A percentile compares a stretch with the other conserved stretches of the same genome.
Conservation (phyloP, 2,113 vertebrate species). For the Pterocles gutturalis region DNA sequence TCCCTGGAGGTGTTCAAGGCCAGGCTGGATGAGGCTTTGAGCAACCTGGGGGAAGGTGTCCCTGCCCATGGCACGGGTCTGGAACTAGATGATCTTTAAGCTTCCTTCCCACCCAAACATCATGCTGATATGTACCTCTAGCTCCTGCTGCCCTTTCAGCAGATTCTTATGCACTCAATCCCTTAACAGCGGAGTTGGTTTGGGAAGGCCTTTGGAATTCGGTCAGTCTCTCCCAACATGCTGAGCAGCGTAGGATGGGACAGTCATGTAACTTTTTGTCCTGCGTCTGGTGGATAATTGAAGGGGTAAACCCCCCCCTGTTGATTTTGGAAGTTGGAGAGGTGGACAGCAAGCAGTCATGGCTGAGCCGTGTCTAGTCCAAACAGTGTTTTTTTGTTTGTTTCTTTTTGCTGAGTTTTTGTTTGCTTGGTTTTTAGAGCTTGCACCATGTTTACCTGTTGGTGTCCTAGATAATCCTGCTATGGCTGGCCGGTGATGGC, state of each 20-base stretch:
- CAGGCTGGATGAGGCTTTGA: too few relatives aligned
- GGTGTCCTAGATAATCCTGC: not conserved
- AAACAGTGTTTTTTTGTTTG: not conserved
- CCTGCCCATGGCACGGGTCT: too few relatives aligned
- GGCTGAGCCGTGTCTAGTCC: not conserved
- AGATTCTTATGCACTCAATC: fast-evolving
- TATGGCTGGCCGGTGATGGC: not conserved
- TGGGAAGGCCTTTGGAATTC: not conserved
- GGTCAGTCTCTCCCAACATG: not conserved
- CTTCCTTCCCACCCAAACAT: not conserved
- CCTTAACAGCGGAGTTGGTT: not conserved
- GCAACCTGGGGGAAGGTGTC: too few relatives aligned
- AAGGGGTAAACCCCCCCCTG: not conserved
- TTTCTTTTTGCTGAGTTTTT: not conserved
- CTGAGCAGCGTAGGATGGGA: not conserved
- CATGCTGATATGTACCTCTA: fast-evolving
- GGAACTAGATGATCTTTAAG: too few relatives aligned
- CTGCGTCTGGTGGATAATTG: not conserved
- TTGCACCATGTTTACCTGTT: not conserved
- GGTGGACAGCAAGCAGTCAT: not conserved
- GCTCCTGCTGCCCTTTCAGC: not conserved
- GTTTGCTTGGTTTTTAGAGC: not conserved
- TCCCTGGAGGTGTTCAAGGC: too few relatives aligned
- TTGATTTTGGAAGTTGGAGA: not conserved
- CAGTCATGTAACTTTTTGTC: not conserved